Conservation (phyloP, 2,113 vertebrate genomes). For the Seriola dumerili region DNA sequence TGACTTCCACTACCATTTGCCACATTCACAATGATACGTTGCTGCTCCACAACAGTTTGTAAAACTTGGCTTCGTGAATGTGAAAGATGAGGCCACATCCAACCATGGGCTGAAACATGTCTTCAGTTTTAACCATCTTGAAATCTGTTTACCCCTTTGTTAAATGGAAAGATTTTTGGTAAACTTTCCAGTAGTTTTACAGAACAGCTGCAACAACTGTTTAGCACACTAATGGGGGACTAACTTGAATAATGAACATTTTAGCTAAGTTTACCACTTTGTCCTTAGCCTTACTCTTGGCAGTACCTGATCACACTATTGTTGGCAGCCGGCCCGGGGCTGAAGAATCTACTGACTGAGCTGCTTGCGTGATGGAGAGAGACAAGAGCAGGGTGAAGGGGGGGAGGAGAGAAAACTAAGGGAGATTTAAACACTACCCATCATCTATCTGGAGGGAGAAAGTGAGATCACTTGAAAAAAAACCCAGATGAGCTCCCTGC, state of each 20-base stretch:
- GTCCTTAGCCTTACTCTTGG: slow-evolving; percentile 36
- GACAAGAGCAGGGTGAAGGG: slow-evolving; percentile 27
- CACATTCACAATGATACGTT: neutral
- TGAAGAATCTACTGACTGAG: slow-evolving; percentile 61
- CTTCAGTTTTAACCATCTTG: neutral
- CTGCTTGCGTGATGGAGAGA: slow-evolving; percentile 58
- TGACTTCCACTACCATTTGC: neutral
- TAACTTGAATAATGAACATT: slow-evolving; percentile 37
- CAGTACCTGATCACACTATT: slow-evolving; percentile 53
- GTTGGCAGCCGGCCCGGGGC: slow-evolving; percentile 54
- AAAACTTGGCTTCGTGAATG: neutral
- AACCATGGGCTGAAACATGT: neutral
- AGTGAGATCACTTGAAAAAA: slow-evolving; percentile 57
- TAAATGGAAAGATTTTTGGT: no score
- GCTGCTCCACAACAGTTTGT: neutral
- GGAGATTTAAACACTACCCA: slow-evolving; percentile 60
- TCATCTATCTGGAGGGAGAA: slow-evolving; percentile 48
- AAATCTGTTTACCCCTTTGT: neutral
- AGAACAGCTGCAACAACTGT: slow-evolving; percentile 13
- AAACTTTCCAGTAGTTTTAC: no score
- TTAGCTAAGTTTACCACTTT: slow-evolving; percentile 27
- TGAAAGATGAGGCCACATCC: neutral
- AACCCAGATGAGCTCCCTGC: slow-evolving; percentile 60
- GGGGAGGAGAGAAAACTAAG: slow-evolving; percentile 15
- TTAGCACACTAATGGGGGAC: slow-evolving; percentile 17